Evolutionary conservation across 2,113 vertebrate genomes (phyloP), one percentile per base, ranked within the genome.

Genomic region (Gavia stellata): DNA sequence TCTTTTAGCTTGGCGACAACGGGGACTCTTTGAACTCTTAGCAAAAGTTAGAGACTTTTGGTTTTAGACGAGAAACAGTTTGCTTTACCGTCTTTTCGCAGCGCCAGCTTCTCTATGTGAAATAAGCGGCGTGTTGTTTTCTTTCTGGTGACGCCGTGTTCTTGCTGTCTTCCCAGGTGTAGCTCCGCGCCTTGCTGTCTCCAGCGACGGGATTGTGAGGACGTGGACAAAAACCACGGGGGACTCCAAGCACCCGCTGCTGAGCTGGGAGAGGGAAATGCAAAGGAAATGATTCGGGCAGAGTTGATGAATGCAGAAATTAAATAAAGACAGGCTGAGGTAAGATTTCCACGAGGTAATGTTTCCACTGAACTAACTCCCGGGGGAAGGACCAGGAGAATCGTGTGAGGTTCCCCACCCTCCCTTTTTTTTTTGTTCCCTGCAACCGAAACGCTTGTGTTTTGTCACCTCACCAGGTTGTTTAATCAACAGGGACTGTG

Each of bases 361-460:
- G 42, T 42, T 83, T 68, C 55, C 31, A 67, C 55, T 49, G 83
- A 72, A 19, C 17, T 38, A 14, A 49, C 5, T 73, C 61, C 13
- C 3, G 1, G 1, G 18, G n/a, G 17, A n/a, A 70, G 71, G 26
- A 31, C 1, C 12, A 3, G 34, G 36, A 33, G 16, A 81, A 71
- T 19, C 6, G 0, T 24, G 5, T 5, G 49, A 26, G n/a, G 33
- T 45, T 66, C 44, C 10, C 40, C 36, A 14, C 29, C 6, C 7
- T 12, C 14, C 7, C 3, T 10, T 14, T 36, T 6, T 12, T 56
- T 18, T 15, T 17, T 36, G 36, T 25, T 6, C 3, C 17, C 40
- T n/a, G 28, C 2, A 0, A 29, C 18, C 24, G 38, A 47, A 89
- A 17, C 2, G 0, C 8, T 13, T 18, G 59, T 34, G 15, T 81